Percentiles rank a stretch among this genome's conserved stretches.
These are phyloP conservation scores for Porphyrio hochstetteri DNA, from an alignment of 2,113 vertebrate genomes.

Conservation along the genomic window DNA sequence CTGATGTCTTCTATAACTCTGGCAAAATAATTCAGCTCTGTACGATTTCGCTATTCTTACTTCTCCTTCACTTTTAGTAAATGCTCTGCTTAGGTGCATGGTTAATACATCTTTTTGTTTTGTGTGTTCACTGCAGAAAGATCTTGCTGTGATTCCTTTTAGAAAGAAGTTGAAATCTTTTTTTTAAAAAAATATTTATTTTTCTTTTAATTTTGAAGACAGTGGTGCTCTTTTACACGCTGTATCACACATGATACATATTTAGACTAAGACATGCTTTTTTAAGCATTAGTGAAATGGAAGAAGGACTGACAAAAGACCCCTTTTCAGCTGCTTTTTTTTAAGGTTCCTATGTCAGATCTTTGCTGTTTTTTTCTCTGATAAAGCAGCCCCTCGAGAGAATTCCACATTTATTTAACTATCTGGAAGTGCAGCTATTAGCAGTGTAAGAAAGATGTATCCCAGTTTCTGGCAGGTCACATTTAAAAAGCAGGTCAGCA, in stretches of 20 bases:
- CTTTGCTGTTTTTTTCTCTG: background rate
- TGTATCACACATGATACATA: rapidly evolving
- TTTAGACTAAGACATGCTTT: background rate
- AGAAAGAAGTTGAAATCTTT: background rate
- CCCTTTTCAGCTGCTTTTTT: background rate
- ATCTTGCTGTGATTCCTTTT: background rate
- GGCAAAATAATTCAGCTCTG: background rate
- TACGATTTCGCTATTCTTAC: background rate
- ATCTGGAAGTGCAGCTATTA: background rate
- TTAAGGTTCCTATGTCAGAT: background rate
- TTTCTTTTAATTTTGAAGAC: background rate
- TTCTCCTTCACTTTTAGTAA: background rate
- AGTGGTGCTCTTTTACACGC: background rate
- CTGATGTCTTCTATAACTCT: background rate
- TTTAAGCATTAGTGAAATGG: background rate
- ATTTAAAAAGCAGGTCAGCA: background rate
- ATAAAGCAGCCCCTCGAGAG: background rate
- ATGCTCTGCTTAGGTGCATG: background rate
- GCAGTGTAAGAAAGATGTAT: background rate
- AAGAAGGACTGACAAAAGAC: background rate
- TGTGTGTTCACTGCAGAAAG: background rate
- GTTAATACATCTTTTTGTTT: background rate
- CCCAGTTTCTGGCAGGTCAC: background rate
- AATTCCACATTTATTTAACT: background rate
- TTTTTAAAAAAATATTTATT: background rate